Base-by-base conservation (phyloP, 1,140 invertebrate genomes). In the Pseudomyrmex sp. region DNA sequence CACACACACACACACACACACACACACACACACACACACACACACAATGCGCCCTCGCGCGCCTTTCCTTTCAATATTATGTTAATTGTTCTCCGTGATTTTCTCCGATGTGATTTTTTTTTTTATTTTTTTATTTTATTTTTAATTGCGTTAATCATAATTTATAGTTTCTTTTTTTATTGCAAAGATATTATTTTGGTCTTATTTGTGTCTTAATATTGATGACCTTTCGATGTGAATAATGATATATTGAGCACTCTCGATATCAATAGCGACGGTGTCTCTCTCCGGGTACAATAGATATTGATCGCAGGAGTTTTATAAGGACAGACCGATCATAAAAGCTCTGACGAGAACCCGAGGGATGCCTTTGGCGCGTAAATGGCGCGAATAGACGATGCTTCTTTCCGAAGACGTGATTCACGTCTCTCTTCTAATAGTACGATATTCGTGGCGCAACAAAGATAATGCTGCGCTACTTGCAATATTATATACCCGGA, bases 391-490 rank as follows among this genome's bases (percentile, higher is more conserved):
- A 35, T 4, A 59, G 35, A 69, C 65, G 54, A 56, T 69, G 44
- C 48, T 18, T 8, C 76, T 86, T 72, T 15, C 44, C 48, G 23
- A 69, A 52, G n/a, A 52, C 54, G 10, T 66, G 82, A 86, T 58
- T 85, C 82, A 54, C 46, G 44, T 63, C 56, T 70, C 46, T 13
- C 61, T 10, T 56, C 74, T 56, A 48, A 18, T 18, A 23, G 44
- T 35, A 35, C 35, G 5, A 35, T 35, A 35, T 35, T 35, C 20
- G 10, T 85, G 23, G 50, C 76, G 69, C 63, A 61, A 83, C 79
- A 50, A 44, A 66, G 85, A 87, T 86, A 87, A 68, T 26, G 26
- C 1, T 10, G 15, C 15, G 20, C 48, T 26, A 56, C 15, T 58
- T 58, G 15, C 54, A 44, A 62, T 61, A 56, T 12, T 65, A 76